These are phyloP conservation scores for Hydra vulgaris DNA, from an alignment of 30 jellyfish, hydroid and myxozoan species.

Conservation along the genomic window DNA sequence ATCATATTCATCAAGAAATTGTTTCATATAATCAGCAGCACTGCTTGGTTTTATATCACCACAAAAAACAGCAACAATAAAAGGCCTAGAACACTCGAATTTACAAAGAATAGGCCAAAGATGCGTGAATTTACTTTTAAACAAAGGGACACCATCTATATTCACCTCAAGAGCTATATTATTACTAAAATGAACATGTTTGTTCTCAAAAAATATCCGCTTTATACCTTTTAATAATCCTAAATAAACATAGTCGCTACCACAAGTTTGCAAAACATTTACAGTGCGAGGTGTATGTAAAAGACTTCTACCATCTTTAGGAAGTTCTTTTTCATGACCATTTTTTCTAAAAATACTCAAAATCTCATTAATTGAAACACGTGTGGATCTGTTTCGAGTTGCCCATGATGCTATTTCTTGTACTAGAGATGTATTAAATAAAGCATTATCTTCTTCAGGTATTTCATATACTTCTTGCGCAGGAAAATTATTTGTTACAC, in stretches of 20 bases:
- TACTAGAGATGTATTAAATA: neutral
- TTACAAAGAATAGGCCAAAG: constrained; percentile 24
- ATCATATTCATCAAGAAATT: neutral
- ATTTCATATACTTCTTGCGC: neutral
- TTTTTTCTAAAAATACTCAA: neutral
- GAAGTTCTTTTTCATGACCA: neutral
- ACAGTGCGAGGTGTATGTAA: neutral
- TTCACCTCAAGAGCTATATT: constrained; percentile 10
- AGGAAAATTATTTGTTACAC: neutral
- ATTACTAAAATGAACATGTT: neutral
- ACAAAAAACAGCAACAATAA: constrained; percentile 16
- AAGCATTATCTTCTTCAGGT: neutral
- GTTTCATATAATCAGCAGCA: neutral
- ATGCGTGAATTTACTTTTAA: constrained; percentile 1
- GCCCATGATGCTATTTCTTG: neutral
- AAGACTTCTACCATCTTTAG: constrained; percentile 13
- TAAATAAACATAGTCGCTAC: constrained; percentile 12
- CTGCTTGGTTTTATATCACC: constrained; percentile 14
- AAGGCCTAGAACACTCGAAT: neutral
- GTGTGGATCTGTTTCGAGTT: neutral
- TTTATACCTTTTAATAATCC: constrained; percentile 1
- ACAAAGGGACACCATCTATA: constrained; percentile 22
- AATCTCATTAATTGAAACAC: neutral
- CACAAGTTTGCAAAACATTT: neutral
- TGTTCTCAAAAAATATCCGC: neutral